phyloP scores from a whole-genome alignment of 2,113 vertebrate genomes.

The Genyomyrus donnyi region DNA sequence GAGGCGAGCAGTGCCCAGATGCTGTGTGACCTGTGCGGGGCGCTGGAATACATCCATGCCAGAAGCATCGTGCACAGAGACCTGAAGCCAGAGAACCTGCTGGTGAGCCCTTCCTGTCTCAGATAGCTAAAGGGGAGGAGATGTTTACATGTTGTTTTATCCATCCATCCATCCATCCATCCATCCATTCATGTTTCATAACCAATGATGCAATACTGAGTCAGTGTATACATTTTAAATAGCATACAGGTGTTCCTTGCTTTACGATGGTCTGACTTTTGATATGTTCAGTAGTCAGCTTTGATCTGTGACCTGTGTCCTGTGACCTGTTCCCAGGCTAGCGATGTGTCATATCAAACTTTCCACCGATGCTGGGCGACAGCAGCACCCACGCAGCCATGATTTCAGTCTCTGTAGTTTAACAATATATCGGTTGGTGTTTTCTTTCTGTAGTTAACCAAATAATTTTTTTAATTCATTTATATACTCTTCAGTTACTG shows the following conservation, averaged over 20 bases:
- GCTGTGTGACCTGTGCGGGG: slow-evolving; percentile 80
- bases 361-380: neutral
- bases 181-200: neutral
- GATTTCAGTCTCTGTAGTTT: neutral
- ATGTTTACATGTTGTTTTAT: neutral
- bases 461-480: neutral
- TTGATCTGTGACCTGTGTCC: neutral
- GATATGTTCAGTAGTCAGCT: neutral
- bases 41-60: slow-evolving; percentile 82
- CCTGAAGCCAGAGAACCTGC: slow-evolving; percentile 91
- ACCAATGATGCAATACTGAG: neutral
- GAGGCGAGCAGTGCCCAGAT: slow-evolving; percentile 77
- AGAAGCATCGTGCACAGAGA: slow-evolving; percentile 89
- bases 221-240: neutral
- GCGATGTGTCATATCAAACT: neutral
- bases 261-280: neutral
- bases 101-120: slow-evolving; percentile 65
- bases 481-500: neutral
- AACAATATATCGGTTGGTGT: neutral
- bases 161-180: neutral
- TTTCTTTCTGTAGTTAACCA: neutral
- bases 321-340: neutral
- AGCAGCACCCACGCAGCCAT: neutral
- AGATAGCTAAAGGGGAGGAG: neutral
- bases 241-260: neutral